Evolutionary conservation across 2,113 vertebrate genomes (phyloP).

Genomic region (Perca schrenkii): DNA sequence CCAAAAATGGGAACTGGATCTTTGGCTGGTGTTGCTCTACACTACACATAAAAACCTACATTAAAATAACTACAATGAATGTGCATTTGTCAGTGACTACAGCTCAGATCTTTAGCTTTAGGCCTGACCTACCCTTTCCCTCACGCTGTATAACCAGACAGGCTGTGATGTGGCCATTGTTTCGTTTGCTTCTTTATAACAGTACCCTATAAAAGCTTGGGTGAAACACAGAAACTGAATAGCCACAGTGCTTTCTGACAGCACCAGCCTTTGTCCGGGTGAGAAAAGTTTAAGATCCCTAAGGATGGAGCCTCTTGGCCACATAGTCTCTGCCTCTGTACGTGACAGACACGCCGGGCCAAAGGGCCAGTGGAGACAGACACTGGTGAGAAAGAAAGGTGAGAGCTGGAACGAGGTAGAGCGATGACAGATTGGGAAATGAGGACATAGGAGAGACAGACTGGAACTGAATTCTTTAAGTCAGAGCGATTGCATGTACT

Average conservation of each 20-base stretch:
- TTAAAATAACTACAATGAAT: constrained; percentile 9
- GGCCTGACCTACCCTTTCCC: constrained; percentile 35
- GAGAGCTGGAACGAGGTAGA: constrained; percentile 29
- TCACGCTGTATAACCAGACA: constrained; percentile 36
- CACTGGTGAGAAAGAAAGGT: constrained; percentile 29
- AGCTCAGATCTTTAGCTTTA: constrained; percentile 35
- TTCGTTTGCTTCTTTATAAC: constrained; percentile 55
- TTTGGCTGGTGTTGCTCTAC: neutral
- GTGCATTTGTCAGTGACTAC: constrained; percentile 13
- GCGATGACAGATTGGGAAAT: constrained; percentile 63
- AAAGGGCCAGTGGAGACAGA: constrained; percentile 53
- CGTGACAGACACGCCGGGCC: constrained; percentile 47
- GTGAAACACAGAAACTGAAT: constrained; percentile 60
- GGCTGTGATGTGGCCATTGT: constrained; percentile 43
- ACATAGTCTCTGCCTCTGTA: constrained; percentile 32
- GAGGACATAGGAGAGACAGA: constrained; percentile 40
- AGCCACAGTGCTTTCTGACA: constrained; percentile 47
- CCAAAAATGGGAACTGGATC: neutral
- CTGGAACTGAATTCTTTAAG: constrained; percentile 42
- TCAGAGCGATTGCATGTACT: neutral
- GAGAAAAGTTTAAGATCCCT: constrained; percentile 55
- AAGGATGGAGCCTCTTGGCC: constrained; percentile 48
- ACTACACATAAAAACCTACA: neutral
- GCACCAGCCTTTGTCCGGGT: constrained; percentile 56
- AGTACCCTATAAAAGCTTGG: constrained; percentile 36